Percentiles rank a stretch among this genome's conserved stretches.
Conservation (phyloP, 2,888 invertebrate genomes). For the Trichopoda pennipes region DNA sequence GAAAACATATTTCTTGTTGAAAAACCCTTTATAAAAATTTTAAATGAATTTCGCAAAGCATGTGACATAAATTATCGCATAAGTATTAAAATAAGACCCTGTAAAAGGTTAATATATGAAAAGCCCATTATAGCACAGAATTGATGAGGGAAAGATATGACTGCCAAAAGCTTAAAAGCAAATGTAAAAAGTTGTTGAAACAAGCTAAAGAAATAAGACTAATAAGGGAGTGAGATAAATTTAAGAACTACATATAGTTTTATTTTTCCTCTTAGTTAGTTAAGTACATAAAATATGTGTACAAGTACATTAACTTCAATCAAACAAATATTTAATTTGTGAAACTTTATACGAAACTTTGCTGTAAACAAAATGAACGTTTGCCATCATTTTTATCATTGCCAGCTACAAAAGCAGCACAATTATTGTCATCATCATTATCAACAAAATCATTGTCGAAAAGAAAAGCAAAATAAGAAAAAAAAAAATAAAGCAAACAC, state of each 20-base stretch:
- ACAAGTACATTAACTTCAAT: slow-evolving; percentile 64
- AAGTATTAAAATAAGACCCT: not conserved
- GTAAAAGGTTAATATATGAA: slow-evolving; percentile 20
- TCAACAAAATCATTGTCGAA: not conserved
- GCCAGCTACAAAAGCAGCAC: slow-evolving; percentile 14
- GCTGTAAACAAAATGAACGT: slow-evolving; percentile 27
- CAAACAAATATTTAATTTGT: slow-evolving; percentile 65
- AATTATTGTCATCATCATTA: slow-evolving; percentile 20
- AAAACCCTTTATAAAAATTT: no score
- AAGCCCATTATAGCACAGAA: not conserved
- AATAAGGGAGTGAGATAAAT: slow-evolving; percentile 12
- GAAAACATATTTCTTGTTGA: no score
- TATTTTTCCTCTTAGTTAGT: not conserved
- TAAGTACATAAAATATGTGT: slow-evolving; percentile 46
- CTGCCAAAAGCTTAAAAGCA: slow-evolving; percentile 25
- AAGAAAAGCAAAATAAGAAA: not conserved
- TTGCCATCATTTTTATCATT: slow-evolving; percentile 36
- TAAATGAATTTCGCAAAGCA: no score
- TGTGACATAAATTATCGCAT: no score
- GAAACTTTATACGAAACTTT: slow-evolving; percentile 61
- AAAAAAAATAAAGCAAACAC: not conserved
- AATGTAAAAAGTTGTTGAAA: slow-evolving; percentile 52
- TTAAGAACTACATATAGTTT: slow-evolving; percentile 2
- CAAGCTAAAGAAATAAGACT: slow-evolving; percentile 33
- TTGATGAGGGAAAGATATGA: slow-evolving; percentile 2